Evolutionary conservation across 2,113 vertebrate genomes (phyloP), one percentile per base, ranked within the genome.

Genomic region (Pterocles gutturalis): DNA sequence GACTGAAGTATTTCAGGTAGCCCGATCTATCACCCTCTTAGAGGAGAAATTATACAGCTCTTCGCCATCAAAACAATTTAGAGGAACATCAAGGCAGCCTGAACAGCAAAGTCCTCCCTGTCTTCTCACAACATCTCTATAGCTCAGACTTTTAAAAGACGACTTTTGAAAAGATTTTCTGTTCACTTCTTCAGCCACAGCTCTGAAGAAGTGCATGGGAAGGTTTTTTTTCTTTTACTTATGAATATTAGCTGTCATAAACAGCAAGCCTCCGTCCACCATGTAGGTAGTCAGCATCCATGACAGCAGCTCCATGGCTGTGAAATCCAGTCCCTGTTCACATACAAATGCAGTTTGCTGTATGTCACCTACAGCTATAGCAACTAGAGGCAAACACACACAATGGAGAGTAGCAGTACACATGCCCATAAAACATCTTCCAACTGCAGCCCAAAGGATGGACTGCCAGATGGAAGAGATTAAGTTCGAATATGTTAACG

Each of bases 401-500:
- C 31, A 48, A 34, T 16, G 33, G 51, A 62, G 38, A 96, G 92
- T 73, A 88, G 90, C 71, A 69, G 96, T 92, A 95, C 85, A 97
- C 15, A 89, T 20, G 7, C 67, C 73, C 53, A 67, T 64, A 78
- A 92, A 83, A 76, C 57, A 92, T 89, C 46, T 80, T 78, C 61
- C 70, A 43, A 66, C 71, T 93, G 36, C 43, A 82, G 84, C 53
- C 86, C 91, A 75, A 36, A 96, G 51, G 55, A 90, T 67, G 48
- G 83, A 33, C 43, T 93, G 55, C 90, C 93, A 95, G 95, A 96
- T 96, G 96, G 93, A 92, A 96, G 69, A 92, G 76, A 97, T 97
- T 97, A 97, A 92, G 76, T 96, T 89, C 4, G 83, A 94, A 89
- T 88, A 90, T 78, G 58, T 80, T 95, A 96, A 90, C 67, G 84